Percentiles rank a stretch among this genome's conserved stretches.
phyloP scores from a whole-genome alignment of 2,888 invertebrate genomes.

The Uloborus plumipes region DNA sequence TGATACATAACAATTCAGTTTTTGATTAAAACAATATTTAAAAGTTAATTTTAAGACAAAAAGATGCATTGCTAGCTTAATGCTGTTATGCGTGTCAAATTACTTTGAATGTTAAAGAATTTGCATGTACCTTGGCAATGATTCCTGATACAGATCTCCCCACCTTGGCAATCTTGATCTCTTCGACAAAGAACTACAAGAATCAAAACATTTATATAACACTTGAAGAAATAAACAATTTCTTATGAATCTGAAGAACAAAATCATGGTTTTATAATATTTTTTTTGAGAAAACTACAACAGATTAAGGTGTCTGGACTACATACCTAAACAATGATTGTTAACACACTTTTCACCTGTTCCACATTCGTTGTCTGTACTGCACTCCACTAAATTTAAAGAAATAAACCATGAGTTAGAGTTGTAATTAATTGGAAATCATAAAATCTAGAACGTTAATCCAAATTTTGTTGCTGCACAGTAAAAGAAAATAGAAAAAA shows the following conservation, averaged over 20 bases:
- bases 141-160: conserved; percentile 78
- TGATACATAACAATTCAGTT: background rate
- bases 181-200: conserved; percentile 64
- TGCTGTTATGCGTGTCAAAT: too few species aligned
- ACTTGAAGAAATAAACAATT: background rate
- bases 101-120: background rate
- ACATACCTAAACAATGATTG: conserved; percentile 65
- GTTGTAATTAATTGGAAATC: background rate
- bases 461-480: background rate
- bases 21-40: background rate
- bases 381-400: conserved; percentile 80
- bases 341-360: conserved; percentile 69
- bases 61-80: background rate
- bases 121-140: conserved; percentile 75
- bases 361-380: conserved; percentile 84
- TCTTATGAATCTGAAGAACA: background rate
- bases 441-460: background rate
- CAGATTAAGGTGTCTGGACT: background rate
- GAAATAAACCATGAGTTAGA: background rate
- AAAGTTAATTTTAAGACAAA: background rate
- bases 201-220: background rate
- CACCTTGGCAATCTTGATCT: conserved; percentile 66
- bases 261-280: background rate
- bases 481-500: background rate
- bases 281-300: background rate